Conservation (phyloP, 2,113 vertebrate species). For the Eira barbara region DNA sequence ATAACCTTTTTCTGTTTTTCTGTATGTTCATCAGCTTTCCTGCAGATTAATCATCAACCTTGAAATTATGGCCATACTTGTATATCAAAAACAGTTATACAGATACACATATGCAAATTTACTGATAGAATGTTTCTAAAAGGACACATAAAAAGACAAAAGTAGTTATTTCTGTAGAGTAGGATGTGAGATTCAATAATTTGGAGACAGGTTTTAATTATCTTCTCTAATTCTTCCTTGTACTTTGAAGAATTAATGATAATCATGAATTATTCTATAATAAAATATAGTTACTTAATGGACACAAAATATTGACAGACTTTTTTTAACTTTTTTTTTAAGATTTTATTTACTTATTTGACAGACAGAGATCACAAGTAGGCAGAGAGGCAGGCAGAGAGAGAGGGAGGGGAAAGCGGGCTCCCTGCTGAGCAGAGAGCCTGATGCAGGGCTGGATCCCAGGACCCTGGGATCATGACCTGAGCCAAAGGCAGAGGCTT, state of each 20-base stretch:
- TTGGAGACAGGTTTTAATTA: background rate
- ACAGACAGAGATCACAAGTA: too few relatives aligned
- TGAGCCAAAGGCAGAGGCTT: too few relatives aligned
- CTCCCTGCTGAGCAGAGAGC: too few relatives aligned
- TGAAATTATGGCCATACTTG: background rate
- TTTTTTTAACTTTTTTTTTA: background rate
- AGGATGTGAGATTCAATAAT: background rate
- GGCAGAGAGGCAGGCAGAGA: too few relatives aligned
- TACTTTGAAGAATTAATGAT: background rate
- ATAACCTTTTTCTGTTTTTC: background rate
- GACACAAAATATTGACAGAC: background rate
- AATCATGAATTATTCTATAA: background rate
- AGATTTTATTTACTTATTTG: too few relatives aligned
- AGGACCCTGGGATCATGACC: too few relatives aligned
- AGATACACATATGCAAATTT: background rate
- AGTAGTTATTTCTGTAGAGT: background rate
- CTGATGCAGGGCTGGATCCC: too few relatives aligned
- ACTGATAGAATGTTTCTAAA: background rate
- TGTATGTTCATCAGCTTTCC: background rate
- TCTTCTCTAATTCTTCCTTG: background rate
- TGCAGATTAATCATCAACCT: background rate
- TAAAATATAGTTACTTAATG: background rate
- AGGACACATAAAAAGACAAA: background rate
- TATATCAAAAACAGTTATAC: background rate
- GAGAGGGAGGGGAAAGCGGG: too few relatives aligned